These are phyloP conservation scores for Pycnonotus jocosus DNA, from an alignment of 2,113 vertebrate genomes.

Conservation along the genomic window DNA sequence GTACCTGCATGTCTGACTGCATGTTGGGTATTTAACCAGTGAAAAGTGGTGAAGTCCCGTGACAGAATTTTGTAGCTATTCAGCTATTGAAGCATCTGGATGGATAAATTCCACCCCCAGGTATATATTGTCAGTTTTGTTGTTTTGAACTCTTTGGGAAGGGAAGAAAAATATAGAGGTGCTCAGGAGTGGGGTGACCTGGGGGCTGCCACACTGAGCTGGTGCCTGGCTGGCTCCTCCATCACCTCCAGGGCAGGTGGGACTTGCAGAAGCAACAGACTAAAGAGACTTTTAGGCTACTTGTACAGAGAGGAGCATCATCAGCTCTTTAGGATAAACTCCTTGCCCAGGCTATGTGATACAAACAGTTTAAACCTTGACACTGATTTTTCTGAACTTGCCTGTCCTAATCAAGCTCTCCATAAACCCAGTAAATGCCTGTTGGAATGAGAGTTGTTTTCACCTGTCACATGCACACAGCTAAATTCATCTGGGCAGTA, in stretches of 20 bases:
- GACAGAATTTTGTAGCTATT: background rate
- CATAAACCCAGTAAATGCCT: background rate
- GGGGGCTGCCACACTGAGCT: fast-evolving
- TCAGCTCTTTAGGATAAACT: background rate
- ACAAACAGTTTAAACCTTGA: background rate
- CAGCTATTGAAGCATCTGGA: background rate
- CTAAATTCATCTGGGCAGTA: background rate
- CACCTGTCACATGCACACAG: background rate
- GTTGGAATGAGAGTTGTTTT: background rate
- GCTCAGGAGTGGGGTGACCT: background rate
- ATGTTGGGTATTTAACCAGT: background rate
- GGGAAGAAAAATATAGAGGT: fast-evolving
- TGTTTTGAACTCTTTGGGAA: background rate
- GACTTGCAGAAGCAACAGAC: background rate
- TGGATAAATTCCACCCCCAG: background rate
- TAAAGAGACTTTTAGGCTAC: background rate
- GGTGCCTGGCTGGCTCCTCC: background rate
- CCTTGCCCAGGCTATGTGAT: background rate
- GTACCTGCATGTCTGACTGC: fast-evolving
- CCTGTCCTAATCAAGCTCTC: background rate
- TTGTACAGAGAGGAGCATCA: background rate
- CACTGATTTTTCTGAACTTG: background rate
- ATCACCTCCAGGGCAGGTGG: background rate
- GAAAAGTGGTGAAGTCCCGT: background rate
- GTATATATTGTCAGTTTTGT: background rate